Base-by-base conservation (phyloP, 2,888 invertebrate species). In the Drosophila melanosoma region DNA sequence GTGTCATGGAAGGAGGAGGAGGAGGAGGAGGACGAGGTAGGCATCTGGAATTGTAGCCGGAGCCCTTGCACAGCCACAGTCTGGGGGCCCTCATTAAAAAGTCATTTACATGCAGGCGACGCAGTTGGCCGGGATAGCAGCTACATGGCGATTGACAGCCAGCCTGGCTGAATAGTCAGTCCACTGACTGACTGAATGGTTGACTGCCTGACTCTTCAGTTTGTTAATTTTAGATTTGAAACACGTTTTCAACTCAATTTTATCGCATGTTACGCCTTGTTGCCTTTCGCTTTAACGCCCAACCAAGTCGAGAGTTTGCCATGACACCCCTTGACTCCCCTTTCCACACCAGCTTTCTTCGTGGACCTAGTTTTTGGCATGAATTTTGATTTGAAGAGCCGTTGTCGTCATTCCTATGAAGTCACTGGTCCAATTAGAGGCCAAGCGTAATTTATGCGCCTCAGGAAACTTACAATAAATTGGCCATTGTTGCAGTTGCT, bases 261-360 rank as follows among this genome's bases (percentile, higher is more conserved):
- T 92, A 91, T 91, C 91, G 92, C 92, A 90, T 91, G 92, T 91
- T 91, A 91, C 88, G 91, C 91, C 87, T 90, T 91, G 92, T 79
- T 92, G 91, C 83, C 85, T 86, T 81, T 86, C 87, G 81, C 89
- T 79, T 79, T 79, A 75, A 74, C 62, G 76, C 68, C 72, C 36
- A 54, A 64, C 15, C 15, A 60, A 69, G 48, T 84, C 63, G 66
- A 40, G 66, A 59, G 53, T 42, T 33, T 45, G 42, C 17, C 57
- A 26, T 36, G 40, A 29, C 32, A 49, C 26, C 40, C 15, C 20
- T 32, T 36, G 40, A 29, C 32, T 52, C 26, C 40, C 15, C 20
- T 32, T 26, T 3, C 26, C 29, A 29, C 29, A 36, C 48, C 20
- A 33, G 23, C 45, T 60, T 33, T 51, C 54, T 26, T 49, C 48